Conservation (phyloP, 1,140 invertebrate genomes). For the Papilio machaon region DNA sequence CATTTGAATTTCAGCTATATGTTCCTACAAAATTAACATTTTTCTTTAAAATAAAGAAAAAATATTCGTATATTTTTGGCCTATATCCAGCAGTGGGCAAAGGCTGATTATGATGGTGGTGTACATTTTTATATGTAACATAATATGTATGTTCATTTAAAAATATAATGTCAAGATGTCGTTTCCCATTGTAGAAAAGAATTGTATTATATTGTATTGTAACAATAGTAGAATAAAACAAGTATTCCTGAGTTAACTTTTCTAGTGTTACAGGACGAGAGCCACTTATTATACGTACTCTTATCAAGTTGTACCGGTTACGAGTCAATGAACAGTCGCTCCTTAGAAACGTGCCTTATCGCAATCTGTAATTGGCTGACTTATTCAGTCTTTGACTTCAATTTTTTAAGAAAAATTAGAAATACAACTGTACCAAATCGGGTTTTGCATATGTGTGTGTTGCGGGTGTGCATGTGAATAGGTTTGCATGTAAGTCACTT, state of each 20-base stretch:
- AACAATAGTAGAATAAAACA: neutral
- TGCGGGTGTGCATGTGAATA: neutral
- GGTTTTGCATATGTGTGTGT: neutral
- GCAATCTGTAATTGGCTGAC: neutral
- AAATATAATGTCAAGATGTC: neutral
- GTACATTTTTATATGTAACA: too few species aligned
- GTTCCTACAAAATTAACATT: neutral
- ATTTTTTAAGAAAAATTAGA: neutral
- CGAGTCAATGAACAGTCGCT: neutral
- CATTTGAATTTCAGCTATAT: constrained; percentile 1
- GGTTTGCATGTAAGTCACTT: neutral
- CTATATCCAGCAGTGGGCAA: too few species aligned
- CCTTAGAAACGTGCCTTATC: constrained; percentile 13
- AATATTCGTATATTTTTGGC: neutral
- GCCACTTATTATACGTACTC: neutral
- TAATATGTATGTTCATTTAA: neutral
- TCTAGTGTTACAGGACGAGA: neutral
- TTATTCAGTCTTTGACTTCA: neutral
- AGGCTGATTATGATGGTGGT: too few species aligned
- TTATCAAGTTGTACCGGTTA: neutral
- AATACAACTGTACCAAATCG: neutral
- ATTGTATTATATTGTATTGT: neutral
- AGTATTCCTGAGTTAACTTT: neutral
- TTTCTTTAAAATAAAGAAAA: neutral
- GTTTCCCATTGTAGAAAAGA: neutral